phyloP scores from a whole-genome alignment of 2,888 invertebrate species.

The Sylvicola fuscatus region DNA sequence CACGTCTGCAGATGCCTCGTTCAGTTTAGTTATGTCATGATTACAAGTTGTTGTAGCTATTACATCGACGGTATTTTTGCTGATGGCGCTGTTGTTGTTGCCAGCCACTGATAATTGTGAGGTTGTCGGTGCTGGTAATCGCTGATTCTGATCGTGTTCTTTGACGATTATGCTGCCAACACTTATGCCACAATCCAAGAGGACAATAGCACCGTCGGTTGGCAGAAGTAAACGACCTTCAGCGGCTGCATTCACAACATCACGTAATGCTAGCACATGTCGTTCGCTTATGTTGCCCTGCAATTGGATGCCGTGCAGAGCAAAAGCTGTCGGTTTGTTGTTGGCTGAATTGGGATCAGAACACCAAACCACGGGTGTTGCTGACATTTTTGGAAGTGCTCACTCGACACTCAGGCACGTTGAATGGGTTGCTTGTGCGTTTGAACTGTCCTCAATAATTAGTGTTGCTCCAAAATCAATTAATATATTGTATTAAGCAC shows the following conservation, averaged over 20 bases:
- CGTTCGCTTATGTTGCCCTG: slow-evolving; percentile 26
- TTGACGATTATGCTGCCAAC: slow-evolving; percentile 23
- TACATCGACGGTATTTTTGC: too few relatives aligned
- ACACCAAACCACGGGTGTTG: slow-evolving; percentile 27
- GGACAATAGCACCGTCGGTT: slow-evolving; percentile 24
- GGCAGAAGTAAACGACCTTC: slow-evolving; percentile 25
- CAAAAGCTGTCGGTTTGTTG: slow-evolving; percentile 25
- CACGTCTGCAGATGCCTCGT: too few relatives aligned
- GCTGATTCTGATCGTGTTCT: slow-evolving; percentile 4
- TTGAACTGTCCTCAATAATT: too few relatives aligned
- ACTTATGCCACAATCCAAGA: slow-evolving; percentile 23
- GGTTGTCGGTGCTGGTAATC: background rate
- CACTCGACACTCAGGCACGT: background rate
- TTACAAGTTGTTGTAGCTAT: too few relatives aligned
- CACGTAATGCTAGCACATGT: slow-evolving; percentile 23
- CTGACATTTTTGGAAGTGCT: slow-evolving; percentile 14
- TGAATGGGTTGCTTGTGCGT: too few relatives aligned
- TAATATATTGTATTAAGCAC: too few relatives aligned
- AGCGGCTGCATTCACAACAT: slow-evolving; percentile 24
- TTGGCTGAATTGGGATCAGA: slow-evolving; percentile 26
- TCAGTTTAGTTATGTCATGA: too few relatives aligned
- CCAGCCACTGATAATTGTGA: background rate
- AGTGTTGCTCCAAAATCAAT: too few relatives aligned
- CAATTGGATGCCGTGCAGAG: slow-evolving; percentile 25
- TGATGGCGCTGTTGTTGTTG: too few relatives aligned